These are phyloP conservation scores for Geococcyx californianus DNA, from an alignment of 2,113 vertebrate genomes.

Conservation along the genomic window DNA sequence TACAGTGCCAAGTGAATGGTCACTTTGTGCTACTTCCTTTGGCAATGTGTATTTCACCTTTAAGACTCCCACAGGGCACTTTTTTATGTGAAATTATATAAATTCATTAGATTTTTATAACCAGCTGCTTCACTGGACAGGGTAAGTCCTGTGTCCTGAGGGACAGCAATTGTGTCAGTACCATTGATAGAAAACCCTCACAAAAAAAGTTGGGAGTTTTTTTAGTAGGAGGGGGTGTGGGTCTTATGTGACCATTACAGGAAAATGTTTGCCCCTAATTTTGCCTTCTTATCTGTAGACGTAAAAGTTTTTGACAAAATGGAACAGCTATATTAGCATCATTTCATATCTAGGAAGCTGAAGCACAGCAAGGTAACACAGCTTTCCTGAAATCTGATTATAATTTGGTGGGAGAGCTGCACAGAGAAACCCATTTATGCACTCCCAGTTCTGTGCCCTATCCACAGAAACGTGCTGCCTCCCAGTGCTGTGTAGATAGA, in stretches of 20 bases:
- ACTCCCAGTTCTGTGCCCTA: neutral
- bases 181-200: neutral
- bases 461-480: constrained; percentile 50
- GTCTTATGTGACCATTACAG: neutral
- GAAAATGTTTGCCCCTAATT: neutral
- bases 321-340: neutral
- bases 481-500: constrained; percentile 34
- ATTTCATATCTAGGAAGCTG: neutral
- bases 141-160: neutral
- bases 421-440: neutral
- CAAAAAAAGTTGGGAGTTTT: neutral
- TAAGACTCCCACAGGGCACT: neutral
- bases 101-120: neutral
- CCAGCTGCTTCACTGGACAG: neutral
- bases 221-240: neutral
- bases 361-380: neutral
- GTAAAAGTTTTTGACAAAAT: too few species aligned
- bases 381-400: neutral
- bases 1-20: neutral
- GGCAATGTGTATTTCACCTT: neutral
- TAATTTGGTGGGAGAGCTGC: neutral
- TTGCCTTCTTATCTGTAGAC: neutral
- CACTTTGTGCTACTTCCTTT: neutral
- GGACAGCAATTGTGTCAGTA: neutral
- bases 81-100: neutral